Percentiles rank a stretch among this genome's conserved stretches.
Conservation (phyloP, 2,113 vertebrate species). For the Nannospalax galili region DNA sequence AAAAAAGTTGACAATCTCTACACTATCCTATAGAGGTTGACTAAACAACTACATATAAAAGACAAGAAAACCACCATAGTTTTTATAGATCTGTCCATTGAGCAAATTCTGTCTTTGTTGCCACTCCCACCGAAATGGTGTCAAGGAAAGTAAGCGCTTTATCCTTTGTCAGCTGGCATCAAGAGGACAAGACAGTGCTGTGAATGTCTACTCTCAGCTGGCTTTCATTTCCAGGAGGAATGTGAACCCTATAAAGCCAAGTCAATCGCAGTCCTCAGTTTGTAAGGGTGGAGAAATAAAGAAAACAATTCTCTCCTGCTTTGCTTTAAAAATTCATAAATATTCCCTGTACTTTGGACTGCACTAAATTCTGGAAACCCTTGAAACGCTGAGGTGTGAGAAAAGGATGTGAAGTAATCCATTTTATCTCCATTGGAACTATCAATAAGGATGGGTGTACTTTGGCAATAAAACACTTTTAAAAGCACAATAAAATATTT, state of each 20-base stretch:
- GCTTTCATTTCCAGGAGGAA: slow-evolving; percentile 64
- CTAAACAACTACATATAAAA: slow-evolving; percentile 38
- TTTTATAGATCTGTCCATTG: background rate
- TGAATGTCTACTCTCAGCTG: slow-evolving; percentile 59
- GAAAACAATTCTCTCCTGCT: slow-evolving; percentile 46
- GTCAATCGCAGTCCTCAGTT: slow-evolving; percentile 42
- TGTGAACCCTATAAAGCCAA: slow-evolving; percentile 60
- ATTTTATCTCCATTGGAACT: slow-evolving; percentile 61
- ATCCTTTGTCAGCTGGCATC: slow-evolving; percentile 32
- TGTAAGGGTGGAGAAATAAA: slow-evolving; percentile 18
- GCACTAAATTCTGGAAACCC: slow-evolving; percentile 61
- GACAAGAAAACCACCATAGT: slow-evolving; percentile 26
- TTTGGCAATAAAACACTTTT: slow-evolving; percentile 41
- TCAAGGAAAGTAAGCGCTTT: background rate
- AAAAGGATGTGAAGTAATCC: slow-evolving; percentile 57
- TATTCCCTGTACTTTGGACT: slow-evolving; percentile 38
- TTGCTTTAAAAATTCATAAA: slow-evolving; percentile 63
- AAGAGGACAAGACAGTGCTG: slow-evolving; percentile 44
- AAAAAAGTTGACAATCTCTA: slow-evolving; percentile 20
- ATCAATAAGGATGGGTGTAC: background rate
- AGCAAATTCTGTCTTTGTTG: background rate
- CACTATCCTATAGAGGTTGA: slow-evolving; percentile 2
- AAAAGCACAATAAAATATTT: slow-evolving; percentile 59
- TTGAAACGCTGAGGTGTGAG: slow-evolving; percentile 66
- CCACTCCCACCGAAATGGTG: background rate